Conservation (phyloP, 2,113 vertebrate genomes). For the Sardina pilchardus region DNA sequence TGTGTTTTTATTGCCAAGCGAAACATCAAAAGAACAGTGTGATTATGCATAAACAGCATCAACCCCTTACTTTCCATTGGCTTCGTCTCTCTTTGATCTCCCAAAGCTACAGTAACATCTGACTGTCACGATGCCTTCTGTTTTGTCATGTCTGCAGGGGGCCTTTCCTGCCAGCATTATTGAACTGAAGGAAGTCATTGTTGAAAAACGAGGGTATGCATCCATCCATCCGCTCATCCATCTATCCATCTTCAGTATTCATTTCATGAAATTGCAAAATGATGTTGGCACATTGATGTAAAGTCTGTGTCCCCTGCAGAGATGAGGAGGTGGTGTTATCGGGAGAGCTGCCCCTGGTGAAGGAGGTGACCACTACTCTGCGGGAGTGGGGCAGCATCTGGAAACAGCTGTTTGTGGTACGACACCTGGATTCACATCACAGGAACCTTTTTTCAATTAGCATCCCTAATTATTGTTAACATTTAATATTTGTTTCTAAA, state of each 20-base stretch:
- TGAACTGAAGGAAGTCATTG: constrained; percentile 81
- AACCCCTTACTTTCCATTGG: background rate
- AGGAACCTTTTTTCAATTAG: background rate
- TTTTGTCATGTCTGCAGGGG: constrained; percentile 69
- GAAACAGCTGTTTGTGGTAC: constrained; percentile 96
- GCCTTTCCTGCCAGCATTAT: constrained; percentile 90
- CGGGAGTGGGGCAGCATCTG: constrained; percentile 97
- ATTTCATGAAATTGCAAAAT: background rate
- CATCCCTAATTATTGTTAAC: background rate
- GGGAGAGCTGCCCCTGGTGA: constrained; percentile 91
- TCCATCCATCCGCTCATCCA: background rate
- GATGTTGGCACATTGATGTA: background rate
- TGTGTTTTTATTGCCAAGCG: background rate
- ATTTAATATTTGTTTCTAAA: background rate
- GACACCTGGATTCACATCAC: background rate
- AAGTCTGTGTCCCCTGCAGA: constrained; percentile 60
- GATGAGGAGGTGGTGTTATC: constrained; percentile 77
- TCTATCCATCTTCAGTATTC: background rate
- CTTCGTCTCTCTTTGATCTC: no score
- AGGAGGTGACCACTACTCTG: constrained; percentile 92
- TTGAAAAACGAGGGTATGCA: constrained; percentile 85
- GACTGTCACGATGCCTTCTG: background rate
- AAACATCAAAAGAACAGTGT: background rate
- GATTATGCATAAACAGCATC: background rate
- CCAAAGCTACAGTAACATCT: background rate